Conservation (phyloP, 2,113 vertebrate species). For the Gallinago jamesoni region DNA sequence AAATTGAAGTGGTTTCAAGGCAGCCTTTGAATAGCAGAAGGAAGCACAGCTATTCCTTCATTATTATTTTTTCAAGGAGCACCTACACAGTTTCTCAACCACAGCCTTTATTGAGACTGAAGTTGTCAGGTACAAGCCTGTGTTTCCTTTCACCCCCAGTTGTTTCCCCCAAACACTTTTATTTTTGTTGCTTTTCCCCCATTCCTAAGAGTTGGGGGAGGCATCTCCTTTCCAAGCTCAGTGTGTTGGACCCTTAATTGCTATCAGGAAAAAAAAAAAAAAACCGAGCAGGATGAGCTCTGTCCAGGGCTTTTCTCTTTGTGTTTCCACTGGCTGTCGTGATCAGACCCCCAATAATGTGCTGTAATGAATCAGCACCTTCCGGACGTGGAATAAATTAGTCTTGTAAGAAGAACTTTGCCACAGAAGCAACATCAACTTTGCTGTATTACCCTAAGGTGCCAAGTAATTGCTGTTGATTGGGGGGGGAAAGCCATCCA, state of each 20-base stretch:
- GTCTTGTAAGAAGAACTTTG: constrained; percentile 18
- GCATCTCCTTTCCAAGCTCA: neutral
- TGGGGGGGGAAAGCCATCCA: neutral
- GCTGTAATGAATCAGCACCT: constrained; percentile 57
- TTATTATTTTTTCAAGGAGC: neutral
- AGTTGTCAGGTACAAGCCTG: neutral
- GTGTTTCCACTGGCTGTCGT: neutral
- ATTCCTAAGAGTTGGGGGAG: neutral
- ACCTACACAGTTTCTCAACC: neutral
- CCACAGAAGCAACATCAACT: constrained; percentile 31
- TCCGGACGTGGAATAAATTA: constrained; percentile 43
- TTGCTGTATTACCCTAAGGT: constrained; percentile 47
- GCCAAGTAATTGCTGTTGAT: constrained; percentile 51
- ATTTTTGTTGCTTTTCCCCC: neutral
- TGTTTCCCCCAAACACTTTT: neutral
- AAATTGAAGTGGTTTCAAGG: neutral
- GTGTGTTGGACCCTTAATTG: neutral
- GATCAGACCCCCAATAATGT: neutral
- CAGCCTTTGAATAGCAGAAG: neutral
- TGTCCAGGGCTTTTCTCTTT: neutral
- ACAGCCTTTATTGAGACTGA: neutral
- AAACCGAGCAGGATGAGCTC: neutral
- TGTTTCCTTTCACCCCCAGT: neutral
- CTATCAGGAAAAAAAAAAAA: neutral
- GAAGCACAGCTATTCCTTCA: neutral